phyloP scores from a whole-genome alignment of 2,888 invertebrate species.

The Agelastica alni region DNA sequence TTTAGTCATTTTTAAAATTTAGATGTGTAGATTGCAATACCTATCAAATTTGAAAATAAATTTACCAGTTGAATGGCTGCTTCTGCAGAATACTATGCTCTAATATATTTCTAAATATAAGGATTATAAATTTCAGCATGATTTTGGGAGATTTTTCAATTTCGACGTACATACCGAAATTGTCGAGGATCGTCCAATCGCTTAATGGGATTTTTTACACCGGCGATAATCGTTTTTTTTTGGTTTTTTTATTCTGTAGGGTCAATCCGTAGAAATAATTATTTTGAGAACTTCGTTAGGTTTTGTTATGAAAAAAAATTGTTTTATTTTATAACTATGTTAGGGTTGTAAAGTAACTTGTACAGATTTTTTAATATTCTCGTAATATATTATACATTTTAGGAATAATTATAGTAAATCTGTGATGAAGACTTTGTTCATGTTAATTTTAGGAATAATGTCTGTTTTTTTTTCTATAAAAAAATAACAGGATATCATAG shows the following conservation, averaged over 20 bases:
- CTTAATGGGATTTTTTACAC: too few relatives aligned
- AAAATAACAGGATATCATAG: conserved; percentile 13
- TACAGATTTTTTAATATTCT: conserved; percentile 49
- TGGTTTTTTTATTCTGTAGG: conserved; percentile 2
- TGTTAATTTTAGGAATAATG: conserved; percentile 34
- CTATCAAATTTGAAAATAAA: too few relatives aligned
- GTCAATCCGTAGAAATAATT: not conserved
- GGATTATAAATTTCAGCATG: too few relatives aligned
- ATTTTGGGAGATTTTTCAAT: too few relatives aligned
- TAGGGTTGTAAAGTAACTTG: conserved; percentile 41
- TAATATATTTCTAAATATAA: too few relatives aligned
- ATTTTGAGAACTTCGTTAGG: conserved; percentile 31
- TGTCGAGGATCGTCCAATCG: too few relatives aligned
- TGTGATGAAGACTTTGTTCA: conserved; percentile 44
- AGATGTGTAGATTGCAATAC: too few relatives aligned
- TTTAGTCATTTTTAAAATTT: too few relatives aligned
- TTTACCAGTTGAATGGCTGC: too few relatives aligned
- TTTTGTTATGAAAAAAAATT: conserved; percentile 25
- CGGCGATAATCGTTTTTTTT: too few relatives aligned
- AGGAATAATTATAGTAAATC: conserved; percentile 46
- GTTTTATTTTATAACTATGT: conserved; percentile 38
- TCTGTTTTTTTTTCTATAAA: conserved; percentile 22
- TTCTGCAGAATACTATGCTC: too few relatives aligned
- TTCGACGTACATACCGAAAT: too few relatives aligned
- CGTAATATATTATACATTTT: conserved; percentile 41